Evolutionary conservation across 2,888 invertebrate species (phyloP).

Genomic region (Tortricodes alternella): DNA sequence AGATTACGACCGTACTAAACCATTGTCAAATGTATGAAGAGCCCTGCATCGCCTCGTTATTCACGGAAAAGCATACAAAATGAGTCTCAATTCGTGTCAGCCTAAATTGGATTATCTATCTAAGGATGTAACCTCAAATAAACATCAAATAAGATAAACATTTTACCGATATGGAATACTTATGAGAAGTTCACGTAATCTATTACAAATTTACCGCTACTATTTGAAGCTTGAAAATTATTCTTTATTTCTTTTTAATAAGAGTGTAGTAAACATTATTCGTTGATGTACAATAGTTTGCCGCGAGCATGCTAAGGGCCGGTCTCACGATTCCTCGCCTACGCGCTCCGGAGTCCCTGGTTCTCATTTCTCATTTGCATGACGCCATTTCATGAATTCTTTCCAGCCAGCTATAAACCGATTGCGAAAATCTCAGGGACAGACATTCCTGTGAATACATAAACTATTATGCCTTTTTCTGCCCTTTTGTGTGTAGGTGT

Average conservation of each 20-base stretch:
- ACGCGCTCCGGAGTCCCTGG: conserved; percentile 44
- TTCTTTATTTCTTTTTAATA: conserved; percentile 36
- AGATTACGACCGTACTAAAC: conserved; percentile 41
- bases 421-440: conserved; percentile 26
- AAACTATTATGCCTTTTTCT: conserved; percentile 25
- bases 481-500: background rate
- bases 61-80: background rate
- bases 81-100: conserved; percentile 13
- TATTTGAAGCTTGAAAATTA: conserved; percentile 34
- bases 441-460: conserved; percentile 21
- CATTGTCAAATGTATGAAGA: conserved; percentile 37
- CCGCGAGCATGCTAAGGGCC: conserved; percentile 46
- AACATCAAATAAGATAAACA: conserved; percentile 53
- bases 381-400: conserved; percentile 30
- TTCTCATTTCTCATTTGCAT: conserved; percentile 24
- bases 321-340: conserved; percentile 62
- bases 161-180: conserved; percentile 51
- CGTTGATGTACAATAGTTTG: conserved; percentile 36
- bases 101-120: conserved; percentile 38
- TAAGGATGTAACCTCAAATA: conserved; percentile 51
- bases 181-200: conserved; percentile 49
- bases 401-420: conserved; percentile 16
- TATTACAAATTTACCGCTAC: conserved; percentile 36
- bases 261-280: conserved; percentile 33
- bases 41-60: conserved; percentile 29